These are phyloP conservation scores for Caenorhabditis sp. DNA, from an alignment of 2,888 invertebrate species.

Conservation along the genomic window DNA sequence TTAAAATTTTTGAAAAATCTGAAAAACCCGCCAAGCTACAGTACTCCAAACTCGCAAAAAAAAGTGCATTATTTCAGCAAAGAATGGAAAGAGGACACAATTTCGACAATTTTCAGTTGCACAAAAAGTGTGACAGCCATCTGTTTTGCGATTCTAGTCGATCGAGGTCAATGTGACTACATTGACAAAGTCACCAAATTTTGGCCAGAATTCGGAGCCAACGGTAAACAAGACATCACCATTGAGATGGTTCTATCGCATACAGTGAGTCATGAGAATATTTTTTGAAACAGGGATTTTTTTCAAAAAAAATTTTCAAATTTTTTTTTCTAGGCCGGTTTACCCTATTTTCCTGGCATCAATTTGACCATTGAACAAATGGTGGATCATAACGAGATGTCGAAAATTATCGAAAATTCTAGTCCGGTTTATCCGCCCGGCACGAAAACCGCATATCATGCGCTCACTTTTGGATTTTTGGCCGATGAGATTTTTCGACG, in stretches of 20 bases:
- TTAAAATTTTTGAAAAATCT: too few relatives aligned
- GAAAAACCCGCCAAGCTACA: too few relatives aligned
- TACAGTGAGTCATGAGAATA: conserved; percentile 56
- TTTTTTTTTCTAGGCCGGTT: conserved; percentile 66
- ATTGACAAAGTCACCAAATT: conserved; percentile 66
- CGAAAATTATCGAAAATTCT: conserved; percentile 66
- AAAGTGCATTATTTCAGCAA: conserved; percentile 51
- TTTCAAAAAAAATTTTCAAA: background rate
- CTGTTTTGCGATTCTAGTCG: conserved; percentile 66
- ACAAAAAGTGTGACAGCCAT: conserved; percentile 67
- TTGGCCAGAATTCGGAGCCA: conserved; percentile 72
- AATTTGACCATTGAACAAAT: conserved; percentile 62
- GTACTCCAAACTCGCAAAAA: too few relatives aligned
- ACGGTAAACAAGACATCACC: conserved; percentile 71
- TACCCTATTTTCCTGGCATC: conserved; percentile 66
- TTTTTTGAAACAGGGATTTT: background rate
- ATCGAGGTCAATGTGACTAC: conserved; percentile 71
- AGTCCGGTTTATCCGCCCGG: conserved; percentile 69
- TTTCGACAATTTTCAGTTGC: conserved; percentile 70
- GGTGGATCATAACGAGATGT: conserved; percentile 64
- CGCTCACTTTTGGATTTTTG: conserved; percentile 70
- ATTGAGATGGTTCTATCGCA: conserved; percentile 71
- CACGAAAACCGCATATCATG: conserved; percentile 71
- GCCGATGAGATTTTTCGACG: conserved; percentile 68
- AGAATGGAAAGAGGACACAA: conserved; percentile 71